Evolutionary conservation across 2,113 vertebrate species (phyloP), one percentile per base, ranked within the genome.

Genomic region (Pimephales promelas): DNA sequence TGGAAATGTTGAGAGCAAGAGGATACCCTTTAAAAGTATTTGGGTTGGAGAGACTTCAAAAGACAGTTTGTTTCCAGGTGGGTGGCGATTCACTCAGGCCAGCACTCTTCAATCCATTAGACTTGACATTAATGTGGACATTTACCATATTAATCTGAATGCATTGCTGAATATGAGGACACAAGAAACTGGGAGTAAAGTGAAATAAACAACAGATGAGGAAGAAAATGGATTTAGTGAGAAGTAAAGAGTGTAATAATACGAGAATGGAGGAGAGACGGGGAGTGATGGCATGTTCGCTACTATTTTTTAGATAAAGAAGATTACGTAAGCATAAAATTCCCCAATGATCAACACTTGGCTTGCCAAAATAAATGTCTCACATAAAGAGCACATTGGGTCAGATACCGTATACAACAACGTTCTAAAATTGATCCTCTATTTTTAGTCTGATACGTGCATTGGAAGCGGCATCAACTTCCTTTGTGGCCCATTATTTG

Each of bases 1-100:
- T 49, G 24, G 56, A 83, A 75, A 83, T 14, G 24, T 22, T 57
- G 31, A 70, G 73, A 47, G 59, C 26, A 43, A 45, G 20, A 26
- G 49, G 66, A 56, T 57, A 81, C 47, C 83, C 57, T 62, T 71
- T 79, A 57, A 31, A 45, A 45, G 28, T 31, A 59, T 79, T 43
- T 66, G 34, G 49, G 24, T 64, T 81, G 71, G 71, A 74, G 34
- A 75, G 54, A 59, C 84, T 81, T 34, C 57, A 85, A 57, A 77
- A 59, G 6, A 0, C 11, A 18, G 49, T 34, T 56, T 22, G 34
- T 47, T 72, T 72, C n/a, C 36, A 72, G 54, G 74, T 40, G 54
- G 74, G 31, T 59, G 74, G 18, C 14, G 34, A 5, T 45, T 72
- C 28, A 75, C 10, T 2, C 49, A 56, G 49, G 49, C 49, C 31